Base-by-base conservation (phyloP, 2,797 vertebrate genomes). In the Gymnocypris eckloni region DNA sequence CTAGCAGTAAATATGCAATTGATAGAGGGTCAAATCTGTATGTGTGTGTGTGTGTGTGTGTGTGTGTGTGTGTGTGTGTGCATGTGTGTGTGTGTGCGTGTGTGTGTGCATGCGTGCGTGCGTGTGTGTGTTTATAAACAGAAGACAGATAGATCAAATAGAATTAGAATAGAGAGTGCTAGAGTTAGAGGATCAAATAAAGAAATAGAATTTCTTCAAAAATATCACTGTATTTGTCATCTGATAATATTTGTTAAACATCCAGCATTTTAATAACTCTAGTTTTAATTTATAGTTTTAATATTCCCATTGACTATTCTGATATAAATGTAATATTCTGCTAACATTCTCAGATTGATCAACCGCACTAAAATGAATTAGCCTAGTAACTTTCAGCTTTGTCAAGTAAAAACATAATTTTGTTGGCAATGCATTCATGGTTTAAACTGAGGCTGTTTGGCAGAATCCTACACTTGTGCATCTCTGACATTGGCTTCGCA, bases 281-380 rank as follows among this genome's bases (percentile, higher is more conserved):
- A 79, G 5, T 28, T 33, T 67, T 81, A 6, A 81, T 33, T 52
- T 8, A 67, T 37, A n/a, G 64, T 81, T 33, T 70, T 54, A 6
- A 81, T 54, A 41, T 81, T 54, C 1, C 66, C 66, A 70, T 18
- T 81, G 79, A 54, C 33, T 54, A 5, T 70, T 78, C 39, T 61
- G 22, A 78, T 52, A 52, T 69, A 11, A 37, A 81, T 39, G 13
- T 37, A 37, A 33, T 37, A 67, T 18, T 67, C 64, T 37, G 37
- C 64, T 37, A 18, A 71, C 25, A 52, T 41, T 48, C 66, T 70
- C 8, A 18, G 15, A 79, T 18, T 79, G 22, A 79, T 45, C 76
- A 22, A 75, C 25, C 16, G 3, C 71, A 73, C 56, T 25, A 13
- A 50, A 73, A 54, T 6, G 1, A 25, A 16, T 45, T 72, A 6